These are phyloP conservation scores for Lottia gigantea DNA, from an alignment of 2,888 invertebrate species.

Conservation along the genomic window DNA sequence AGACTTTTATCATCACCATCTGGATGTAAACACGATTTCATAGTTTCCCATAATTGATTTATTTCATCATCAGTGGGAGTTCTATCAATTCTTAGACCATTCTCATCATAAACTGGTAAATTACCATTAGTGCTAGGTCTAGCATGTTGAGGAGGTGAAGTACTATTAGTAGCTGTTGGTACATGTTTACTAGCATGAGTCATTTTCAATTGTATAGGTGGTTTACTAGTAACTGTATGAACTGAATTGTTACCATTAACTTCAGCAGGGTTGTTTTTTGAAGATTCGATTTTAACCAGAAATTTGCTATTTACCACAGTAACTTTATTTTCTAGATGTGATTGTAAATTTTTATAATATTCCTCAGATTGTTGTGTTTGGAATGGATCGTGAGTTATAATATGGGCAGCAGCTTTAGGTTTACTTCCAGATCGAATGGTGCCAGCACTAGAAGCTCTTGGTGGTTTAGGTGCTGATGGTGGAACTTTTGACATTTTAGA, in stretches of 20 bases:
- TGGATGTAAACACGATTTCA: conserved; percentile 57
- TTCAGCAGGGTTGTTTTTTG: background rate
- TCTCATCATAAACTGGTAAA: conserved; percentile 49
- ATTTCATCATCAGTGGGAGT: conserved; percentile 68
- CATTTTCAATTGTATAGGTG: conserved; percentile 11
- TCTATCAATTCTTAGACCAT: conserved; percentile 58
- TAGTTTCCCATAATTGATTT: conserved; percentile 65
- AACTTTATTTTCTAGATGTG: conserved; percentile 37
- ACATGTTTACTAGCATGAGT: conserved; percentile 15
- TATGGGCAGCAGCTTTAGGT: conserved; percentile 59
- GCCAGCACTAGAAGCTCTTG: conserved; percentile 45
- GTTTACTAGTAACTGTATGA: background rate
- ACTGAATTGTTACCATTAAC: conserved; percentile 3
- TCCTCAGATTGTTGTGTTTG: conserved; percentile 21
- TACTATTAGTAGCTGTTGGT: conserved; percentile 24
- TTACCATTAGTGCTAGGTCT: conserved; percentile 27
- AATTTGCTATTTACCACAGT: conserved; percentile 49
- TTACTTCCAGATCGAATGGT: conserved; percentile 39
- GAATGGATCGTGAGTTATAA: conserved; percentile 34
- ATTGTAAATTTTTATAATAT: conserved; percentile 11
- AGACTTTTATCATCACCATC: conserved; percentile 18
- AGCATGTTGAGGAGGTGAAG: conserved; percentile 27
- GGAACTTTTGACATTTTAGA: conserved; percentile 32
- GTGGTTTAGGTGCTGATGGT: conserved; percentile 16
- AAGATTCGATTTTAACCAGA: conserved; percentile 44